Evolutionary conservation across 2,888 invertebrate species (phyloP).

Genomic region (Ectemnius lituratus): DNA sequence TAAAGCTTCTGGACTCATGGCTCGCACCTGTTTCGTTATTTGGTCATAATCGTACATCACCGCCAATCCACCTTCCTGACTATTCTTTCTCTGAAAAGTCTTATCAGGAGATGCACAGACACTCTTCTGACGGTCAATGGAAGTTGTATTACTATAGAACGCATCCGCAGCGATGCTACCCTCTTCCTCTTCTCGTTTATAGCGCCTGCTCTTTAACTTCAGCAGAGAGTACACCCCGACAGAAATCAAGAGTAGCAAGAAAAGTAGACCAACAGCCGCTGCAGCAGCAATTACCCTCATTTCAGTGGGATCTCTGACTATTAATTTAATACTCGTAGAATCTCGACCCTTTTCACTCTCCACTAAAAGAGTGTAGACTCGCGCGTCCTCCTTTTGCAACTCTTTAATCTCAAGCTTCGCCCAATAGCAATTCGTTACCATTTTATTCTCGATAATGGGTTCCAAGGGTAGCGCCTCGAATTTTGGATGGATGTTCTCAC

Average conservation of each 20-base stretch:
- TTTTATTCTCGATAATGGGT: conserved; percentile 72
- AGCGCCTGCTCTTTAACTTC: conserved; percentile 66
- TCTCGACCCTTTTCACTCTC: conserved; percentile 93
- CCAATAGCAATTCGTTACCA: conserved; percentile 85
- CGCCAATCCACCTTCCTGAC: conserved; percentile 67
- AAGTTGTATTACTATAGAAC: conserved; percentile 62
- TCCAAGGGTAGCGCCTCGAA: conserved; percentile 74
- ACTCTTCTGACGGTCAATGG: conserved; percentile 48
- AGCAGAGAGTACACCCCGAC: conserved; percentile 67
- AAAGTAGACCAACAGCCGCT: conserved; percentile 68
- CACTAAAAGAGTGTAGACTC: conserved; percentile 91
- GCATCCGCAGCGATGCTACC: conserved; percentile 76
- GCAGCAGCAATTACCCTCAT: conserved; percentile 72
- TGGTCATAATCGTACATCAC: conserved; percentile 75
- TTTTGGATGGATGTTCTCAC: conserved; percentile 73
- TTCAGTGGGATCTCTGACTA: conserved; percentile 73
- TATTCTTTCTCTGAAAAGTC: conserved; percentile 53
- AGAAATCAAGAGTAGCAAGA: conserved; percentile 69
- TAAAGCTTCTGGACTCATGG: conserved; percentile 86
- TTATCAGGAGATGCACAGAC: conserved; percentile 46
- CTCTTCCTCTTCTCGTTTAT: conserved; percentile 69
- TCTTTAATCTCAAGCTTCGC: conserved; percentile 88
- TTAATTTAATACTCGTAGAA: conserved; percentile 71
- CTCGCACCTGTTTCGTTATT: conserved; percentile 70
- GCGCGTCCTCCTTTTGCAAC: conserved; percentile 88